phyloP scores from a whole-genome alignment of 2,113 vertebrate genomes.

The Lepus timidus region DNA sequence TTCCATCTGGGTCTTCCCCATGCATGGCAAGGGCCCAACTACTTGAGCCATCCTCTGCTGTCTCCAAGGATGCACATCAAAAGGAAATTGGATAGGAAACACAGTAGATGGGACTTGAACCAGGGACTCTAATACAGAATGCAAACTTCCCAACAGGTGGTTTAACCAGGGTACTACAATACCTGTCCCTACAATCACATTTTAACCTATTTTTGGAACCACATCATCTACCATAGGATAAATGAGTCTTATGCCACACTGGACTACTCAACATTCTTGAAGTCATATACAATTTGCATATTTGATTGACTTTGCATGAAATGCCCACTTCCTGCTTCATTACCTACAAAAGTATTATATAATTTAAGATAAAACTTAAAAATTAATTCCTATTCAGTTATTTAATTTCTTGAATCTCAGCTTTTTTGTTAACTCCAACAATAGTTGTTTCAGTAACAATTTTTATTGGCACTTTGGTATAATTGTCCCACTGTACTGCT shows the following conservation, averaged over 20 bases:
- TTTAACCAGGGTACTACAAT: too few species aligned
- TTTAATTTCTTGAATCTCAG: background rate
- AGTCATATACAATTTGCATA: background rate
- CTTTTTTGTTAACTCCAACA: background rate
- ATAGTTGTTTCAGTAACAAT: background rate
- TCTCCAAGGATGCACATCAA: too few species aligned
- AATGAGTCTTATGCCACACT: background rate
- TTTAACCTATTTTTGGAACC: background rate
- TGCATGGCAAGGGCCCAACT: too few species aligned
- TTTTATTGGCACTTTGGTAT: background rate
- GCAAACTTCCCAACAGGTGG: too few species aligned
- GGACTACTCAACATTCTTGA: background rate
- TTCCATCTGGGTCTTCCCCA: too few species aligned
- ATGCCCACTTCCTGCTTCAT: background rate
- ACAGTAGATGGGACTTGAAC: too few species aligned
- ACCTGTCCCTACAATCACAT: background rate
- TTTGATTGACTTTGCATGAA: background rate
- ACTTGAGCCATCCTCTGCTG: too few species aligned
- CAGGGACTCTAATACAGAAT: too few species aligned
- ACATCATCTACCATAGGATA: background rate
- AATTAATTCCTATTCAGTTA: constrained; percentile 35
- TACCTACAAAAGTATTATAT: background rate
- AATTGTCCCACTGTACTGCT: background rate
- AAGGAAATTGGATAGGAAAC: too few species aligned
- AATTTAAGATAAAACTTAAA: background rate